Conservation (phyloP, 2,797 vertebrate species). For the Odontamblyopus lacepedii region DNA sequence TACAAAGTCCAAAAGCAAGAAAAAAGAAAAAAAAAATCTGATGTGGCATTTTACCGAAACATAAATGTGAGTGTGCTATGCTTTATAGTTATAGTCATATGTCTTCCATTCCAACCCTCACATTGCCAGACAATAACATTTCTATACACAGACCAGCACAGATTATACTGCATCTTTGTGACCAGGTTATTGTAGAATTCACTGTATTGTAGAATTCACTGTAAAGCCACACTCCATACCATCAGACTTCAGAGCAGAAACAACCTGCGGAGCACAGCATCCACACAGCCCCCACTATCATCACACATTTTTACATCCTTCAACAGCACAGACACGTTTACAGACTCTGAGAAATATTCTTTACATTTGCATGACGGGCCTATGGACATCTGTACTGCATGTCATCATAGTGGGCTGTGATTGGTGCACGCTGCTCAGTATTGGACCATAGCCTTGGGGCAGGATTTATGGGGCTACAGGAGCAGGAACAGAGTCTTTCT, state of each 20-base stretch:
- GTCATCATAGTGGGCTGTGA: slow-evolving; percentile 27
- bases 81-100: too few species aligned
- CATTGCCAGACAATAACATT: too few species aligned
- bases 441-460: slow-evolving; percentile 37
- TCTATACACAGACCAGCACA: too few species aligned
- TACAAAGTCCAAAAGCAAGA: too few species aligned
- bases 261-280: neutral
- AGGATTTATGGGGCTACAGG: slow-evolving; percentile 23
- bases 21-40: too few species aligned
- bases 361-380: neutral
- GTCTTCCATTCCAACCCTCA: too few species aligned
- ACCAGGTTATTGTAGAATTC: too few species aligned
- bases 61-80: too few species aligned
- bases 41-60: too few species aligned
- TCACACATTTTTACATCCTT: neutral
- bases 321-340: slow-evolving; percentile 7
- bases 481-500: slow-evolving; percentile 21
- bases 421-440: slow-evolving; percentile 19
- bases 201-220: neutral
- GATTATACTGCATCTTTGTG: too few species aligned
- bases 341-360: neutral
- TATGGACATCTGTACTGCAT: neutral
- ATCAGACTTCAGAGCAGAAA: neutral
- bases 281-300: neutral
- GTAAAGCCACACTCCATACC: neutral